Conservation (phyloP, 2,888 invertebrate species). For the Morpho helenor region DNA sequence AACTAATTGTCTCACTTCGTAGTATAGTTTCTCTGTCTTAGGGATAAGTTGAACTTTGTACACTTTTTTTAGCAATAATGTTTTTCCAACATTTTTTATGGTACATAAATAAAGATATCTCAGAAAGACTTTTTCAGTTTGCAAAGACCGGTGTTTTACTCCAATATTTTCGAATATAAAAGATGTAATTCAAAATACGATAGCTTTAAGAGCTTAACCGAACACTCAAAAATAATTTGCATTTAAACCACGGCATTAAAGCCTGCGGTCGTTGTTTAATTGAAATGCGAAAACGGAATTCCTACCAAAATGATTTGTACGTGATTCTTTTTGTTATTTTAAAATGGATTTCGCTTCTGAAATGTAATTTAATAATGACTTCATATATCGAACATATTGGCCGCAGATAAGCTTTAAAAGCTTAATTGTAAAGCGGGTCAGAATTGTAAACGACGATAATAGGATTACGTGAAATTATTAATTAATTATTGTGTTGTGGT, state of each 20-base stretch:
- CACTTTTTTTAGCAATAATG: no score
- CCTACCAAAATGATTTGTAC: constrained; percentile 12
- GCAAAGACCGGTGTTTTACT: background rate
- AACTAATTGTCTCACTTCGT: no score
- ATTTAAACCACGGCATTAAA: constrained; percentile 17
- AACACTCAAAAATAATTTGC: constrained; percentile 15
- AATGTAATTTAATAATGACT: constrained; percentile 10
- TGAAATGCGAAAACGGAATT: constrained; percentile 12
- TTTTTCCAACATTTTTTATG: no score
- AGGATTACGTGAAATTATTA: background rate
- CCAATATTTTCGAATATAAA: background rate
- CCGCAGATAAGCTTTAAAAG: constrained; percentile 4
- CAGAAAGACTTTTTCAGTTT: no score
- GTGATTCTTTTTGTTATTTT: constrained; percentile 14
- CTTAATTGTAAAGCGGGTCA: constrained; percentile 4
- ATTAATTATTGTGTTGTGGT: no score
- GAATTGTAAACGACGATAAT: background rate
- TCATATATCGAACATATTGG: constrained; percentile 1
- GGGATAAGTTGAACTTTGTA: no score
- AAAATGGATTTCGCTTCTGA: constrained; percentile 8
- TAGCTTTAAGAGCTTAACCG: constrained; percentile 8
- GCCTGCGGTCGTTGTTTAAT: constrained; percentile 15
- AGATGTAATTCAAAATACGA: background rate
- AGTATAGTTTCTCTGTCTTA: no score
- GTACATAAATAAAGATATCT: no score